Base-by-base conservation (phyloP, 2,888 invertebrate genomes). In the Salpingus planirostris region DNA sequence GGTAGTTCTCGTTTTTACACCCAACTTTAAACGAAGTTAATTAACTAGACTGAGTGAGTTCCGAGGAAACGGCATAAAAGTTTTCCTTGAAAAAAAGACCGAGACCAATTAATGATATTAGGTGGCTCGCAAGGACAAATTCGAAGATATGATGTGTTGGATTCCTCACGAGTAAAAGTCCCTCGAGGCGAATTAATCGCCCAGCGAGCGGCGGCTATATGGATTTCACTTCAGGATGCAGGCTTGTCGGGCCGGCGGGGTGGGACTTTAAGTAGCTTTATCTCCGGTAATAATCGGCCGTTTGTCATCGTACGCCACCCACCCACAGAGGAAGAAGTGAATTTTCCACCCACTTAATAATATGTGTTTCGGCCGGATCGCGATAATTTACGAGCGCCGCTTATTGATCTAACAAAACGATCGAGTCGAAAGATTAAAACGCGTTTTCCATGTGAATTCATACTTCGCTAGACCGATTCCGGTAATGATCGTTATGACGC, bases 41-140 rank as follows among this genome's bases (percentile, higher is more conserved):
- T 43, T 43, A 37, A 42, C 31, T 39, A 31, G 31, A 35, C 38
- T 33, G 34, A n/a, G n/a, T n/a, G n/a, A 33, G 33, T 43, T 38
- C 33, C 42, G 31, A 25, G 27, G 38, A 43, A 40, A 43, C 40
- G 34, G 31, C 35, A 43, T 37, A 41, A 41, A 41, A 32, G 41
- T 41, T 34, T 39, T 35, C 29, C 31, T 14, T 27, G 2, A n/a
- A 18, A 31, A 33, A 33, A 34, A 24, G 31, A 29, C 24, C 18
- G 32, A 38, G 35, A 21, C 26, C 27, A 35, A 39, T 35, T 32
- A 39, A 27, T n/a, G n/a, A n/a, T n/a, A n/a, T n/a, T n/a, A n/a
- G n/a, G n/a, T n/a, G n/a, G n/a, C n/a, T n/a, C n/a, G n/a, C n/a
- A n/a, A n/a, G n/a, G n/a, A n/a, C n/a, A n/a, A n/a, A n/a, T n/a